Base-by-base conservation (phyloP, 64 coral and sea anemone genomes). In the Actinia equina region DNA sequence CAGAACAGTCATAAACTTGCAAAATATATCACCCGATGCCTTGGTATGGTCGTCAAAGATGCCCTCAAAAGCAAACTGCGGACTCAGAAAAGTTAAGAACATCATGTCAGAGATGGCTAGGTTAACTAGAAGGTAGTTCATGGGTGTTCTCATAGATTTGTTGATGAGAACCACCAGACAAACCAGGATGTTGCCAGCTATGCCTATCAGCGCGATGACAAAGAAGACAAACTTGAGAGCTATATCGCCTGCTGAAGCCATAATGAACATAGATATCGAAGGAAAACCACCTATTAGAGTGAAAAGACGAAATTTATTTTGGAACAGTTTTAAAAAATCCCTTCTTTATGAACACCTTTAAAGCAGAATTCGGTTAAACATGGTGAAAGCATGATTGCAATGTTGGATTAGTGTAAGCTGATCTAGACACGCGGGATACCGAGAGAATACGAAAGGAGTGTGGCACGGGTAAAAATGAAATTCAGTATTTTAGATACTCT, bases 81-180 rank as follows among this genome's bases (percentile, higher is more conserved):
- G 49, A n/a, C 5, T 42, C 1, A 85, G 15, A 17, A 85, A 85
- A 1, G 37, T 4, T 37, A 85, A 53, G 20, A 85, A 63, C 59
- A 85, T 26, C 83, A 85, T 85, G 56, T 85, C 83, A 44, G 25
- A 60, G 83, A 42, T 62, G 23, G 83, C 83, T 18, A 85, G 56
- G 83, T 61, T 85, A 17, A 85, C 83, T 17, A 85, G 55, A 9
- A 85, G 59, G 12, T 62, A 85, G 17, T 85, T 85, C 83, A 85
- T 85, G 8, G 83, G 83, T 61, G 83, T 85, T 14, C 83, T 54
- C 83, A 85, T 85, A 11, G 83, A 17, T 44, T 85, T 85, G 57
- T 85, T 85, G 9, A 85, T 56, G n/a, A 85, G 83, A 20, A 85
- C 83, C 16, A 85, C 83, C 1, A 85, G 37, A 20, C 52, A 60